Evolutionary conservation across 2,797 vertebrate genomes (phyloP), one percentile per base, ranked within the genome.

Genomic region (Carapus acus): DNA sequence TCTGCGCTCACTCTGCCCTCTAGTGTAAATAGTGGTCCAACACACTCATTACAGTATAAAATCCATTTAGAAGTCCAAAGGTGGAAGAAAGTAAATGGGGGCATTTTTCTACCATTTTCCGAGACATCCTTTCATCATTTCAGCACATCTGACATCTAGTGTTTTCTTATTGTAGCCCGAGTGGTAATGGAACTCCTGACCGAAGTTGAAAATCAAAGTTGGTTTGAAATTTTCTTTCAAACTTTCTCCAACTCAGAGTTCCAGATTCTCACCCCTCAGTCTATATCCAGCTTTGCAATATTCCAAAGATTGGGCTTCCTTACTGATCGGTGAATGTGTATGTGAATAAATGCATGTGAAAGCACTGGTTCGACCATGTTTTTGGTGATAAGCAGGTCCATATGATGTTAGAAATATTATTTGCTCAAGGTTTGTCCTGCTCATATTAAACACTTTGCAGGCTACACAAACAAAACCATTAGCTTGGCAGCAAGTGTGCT

Each of bases 71-170:
- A 55, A 70, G 68, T 66, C 76, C 65, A 67, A 62, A 78, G 68
- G 74, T 83, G 74, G 74, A 76, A 78, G 76, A 76, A 81, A 82
- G 76, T 85, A 88, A 88, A 87, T 87, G 79, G 81, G n/a, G 64
- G 73, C 77, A 80, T 88, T 87, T 88, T 85, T 77, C 81, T 77
- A 76, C 82, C 77, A 88, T 86, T 88, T 87, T 73, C 80, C 52
- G 58, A 76, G 73, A 62, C 66, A 71, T 77, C 85, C 88, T 89
- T 90, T 89, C 82, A 89, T 89, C 85, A 87, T 86, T 78, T 82
- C 79, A 65, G 69, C 60, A 76, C 73, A 71, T 70, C 66, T 73
- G 5, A 5, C 24, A 60, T 74, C 81, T 69, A 73, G 76, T 83
- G 79, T 83, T 87, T 85, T 82, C 73, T 58, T 75, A 77, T 78